phyloP scores from a whole-genome alignment of 2,797 vertebrate species.

The Urophycis tenuis region DNA sequence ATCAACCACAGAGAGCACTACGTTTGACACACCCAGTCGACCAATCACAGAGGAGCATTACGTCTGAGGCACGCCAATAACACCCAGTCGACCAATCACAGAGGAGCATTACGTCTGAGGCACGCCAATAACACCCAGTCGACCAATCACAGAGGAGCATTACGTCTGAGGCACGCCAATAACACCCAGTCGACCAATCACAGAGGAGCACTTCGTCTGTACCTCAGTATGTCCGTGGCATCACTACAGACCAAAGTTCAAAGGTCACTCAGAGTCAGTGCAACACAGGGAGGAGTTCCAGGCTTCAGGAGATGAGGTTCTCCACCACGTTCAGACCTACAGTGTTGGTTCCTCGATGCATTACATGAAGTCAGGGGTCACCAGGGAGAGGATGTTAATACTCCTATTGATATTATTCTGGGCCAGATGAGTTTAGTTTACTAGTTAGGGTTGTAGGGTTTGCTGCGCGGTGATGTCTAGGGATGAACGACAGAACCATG shows the following conservation, averaged over 20 bases:
- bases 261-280: no score
- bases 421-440: neutral
- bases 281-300: neutral
- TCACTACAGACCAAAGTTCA: no score
- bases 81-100: neutral
- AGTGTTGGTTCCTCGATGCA: neutral
- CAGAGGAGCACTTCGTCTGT: neutral
- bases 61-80: neutral
- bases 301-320: neutral
- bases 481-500: neutral
- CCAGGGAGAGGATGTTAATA: neutral
- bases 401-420: neutral
- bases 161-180: no score
- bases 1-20: conserved; percentile 78
- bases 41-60: neutral
- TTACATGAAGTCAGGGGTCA: neutral
- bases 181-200: no score
- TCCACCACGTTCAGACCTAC: no score
- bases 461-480: neutral
- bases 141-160: no score
- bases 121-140: no score
- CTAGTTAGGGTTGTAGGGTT: neutral
- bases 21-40: conserved; percentile 49
- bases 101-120: neutral
- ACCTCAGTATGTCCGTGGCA: no score